A percentile compares a stretch with the other conserved stretches of the same genome.
Evolutionary conservation across 2,113 vertebrate genomes (phyloP).

Genomic region (Suncus etruscus): DNA sequence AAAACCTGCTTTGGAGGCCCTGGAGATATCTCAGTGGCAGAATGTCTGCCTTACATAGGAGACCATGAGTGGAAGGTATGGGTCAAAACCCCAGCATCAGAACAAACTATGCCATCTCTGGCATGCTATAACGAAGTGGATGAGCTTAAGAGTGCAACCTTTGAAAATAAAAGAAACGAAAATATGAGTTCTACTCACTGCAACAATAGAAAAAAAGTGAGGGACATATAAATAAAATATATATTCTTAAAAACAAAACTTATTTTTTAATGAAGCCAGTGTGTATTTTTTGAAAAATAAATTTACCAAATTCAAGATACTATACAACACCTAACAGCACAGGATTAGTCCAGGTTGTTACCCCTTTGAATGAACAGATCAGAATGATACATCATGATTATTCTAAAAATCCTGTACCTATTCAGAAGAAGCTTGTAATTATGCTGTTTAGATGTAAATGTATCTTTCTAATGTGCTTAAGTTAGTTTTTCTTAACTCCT

Average conservation of each 20-base stretch:
- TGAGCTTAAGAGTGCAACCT: too few relatives aligned
- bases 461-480: slow-evolving; percentile 62
- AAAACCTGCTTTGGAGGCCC: neutral
- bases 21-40: too few relatives aligned
- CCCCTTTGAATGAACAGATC: slow-evolving; percentile 21
- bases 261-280: neutral
- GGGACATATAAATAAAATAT: too few relatives aligned
- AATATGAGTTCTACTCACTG: too few relatives aligned
- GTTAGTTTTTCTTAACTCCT: slow-evolving; percentile 60
- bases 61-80: too few relatives aligned
- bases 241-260: slow-evolving; percentile 4
- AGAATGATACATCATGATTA: slow-evolving; percentile 1
- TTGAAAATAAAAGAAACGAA: too few relatives aligned
- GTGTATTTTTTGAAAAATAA: slow-evolving; percentile 22
- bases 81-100: too few relatives aligned
- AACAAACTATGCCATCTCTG: too few relatives aligned
- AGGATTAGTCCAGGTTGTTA: neutral
- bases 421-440: slow-evolving; percentile 59
- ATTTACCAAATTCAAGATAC: slow-evolving; percentile 47
- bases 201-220: too few relatives aligned
- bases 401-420: neutral
- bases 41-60: too few relatives aligned
- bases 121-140: too few relatives aligned
- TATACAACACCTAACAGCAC: neutral
- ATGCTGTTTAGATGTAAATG: slow-evolving; percentile 71